A percentile compares a stretch with the other conserved stretches of the same genome.
Conservation (phyloP, 2,797 vertebrate genomes). For the Onychomys leucogaster region DNA sequence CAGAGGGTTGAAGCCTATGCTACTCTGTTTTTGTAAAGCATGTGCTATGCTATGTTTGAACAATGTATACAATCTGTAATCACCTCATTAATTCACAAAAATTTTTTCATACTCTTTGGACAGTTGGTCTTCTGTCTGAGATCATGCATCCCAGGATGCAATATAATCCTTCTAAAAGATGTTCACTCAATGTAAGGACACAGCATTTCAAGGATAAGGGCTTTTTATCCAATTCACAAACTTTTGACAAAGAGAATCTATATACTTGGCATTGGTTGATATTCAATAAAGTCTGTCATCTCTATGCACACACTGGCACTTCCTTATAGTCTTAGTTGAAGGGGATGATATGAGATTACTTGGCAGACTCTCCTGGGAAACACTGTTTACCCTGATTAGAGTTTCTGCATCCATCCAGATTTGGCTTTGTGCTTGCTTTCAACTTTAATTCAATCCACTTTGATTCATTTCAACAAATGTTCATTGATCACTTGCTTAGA, state of each 20-base stretch:
- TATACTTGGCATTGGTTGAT: background rate
- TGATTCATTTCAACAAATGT: constrained; percentile 53
- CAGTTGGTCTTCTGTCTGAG: background rate
- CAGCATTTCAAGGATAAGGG: background rate
- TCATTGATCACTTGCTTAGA: constrained; percentile 51
- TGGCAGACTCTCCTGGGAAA: constrained; percentile 21
- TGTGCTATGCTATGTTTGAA: background rate
- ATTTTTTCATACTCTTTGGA: background rate
- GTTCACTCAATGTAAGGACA: background rate
- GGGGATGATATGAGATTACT: background rate
- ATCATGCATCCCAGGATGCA: background rate
- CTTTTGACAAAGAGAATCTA: constrained; percentile 2
- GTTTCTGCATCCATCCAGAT: constrained; percentile 22
- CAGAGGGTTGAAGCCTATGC: background rate
- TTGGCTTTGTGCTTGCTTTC: constrained; percentile 51
- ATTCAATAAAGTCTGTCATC: background rate
- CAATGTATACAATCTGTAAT: background rate
- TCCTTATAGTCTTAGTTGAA: constrained; percentile 34
- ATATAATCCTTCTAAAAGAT: background rate
- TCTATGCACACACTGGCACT: background rate
- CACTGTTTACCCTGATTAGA: constrained; percentile 39
- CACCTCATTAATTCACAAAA: background rate
- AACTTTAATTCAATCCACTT: constrained; percentile 27
- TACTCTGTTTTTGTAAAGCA: background rate
- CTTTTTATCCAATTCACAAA: background rate